These are phyloP conservation scores for Acinonyx jubatus DNA, from an alignment of 2,113 vertebrate species.

Conservation along the genomic window DNA sequence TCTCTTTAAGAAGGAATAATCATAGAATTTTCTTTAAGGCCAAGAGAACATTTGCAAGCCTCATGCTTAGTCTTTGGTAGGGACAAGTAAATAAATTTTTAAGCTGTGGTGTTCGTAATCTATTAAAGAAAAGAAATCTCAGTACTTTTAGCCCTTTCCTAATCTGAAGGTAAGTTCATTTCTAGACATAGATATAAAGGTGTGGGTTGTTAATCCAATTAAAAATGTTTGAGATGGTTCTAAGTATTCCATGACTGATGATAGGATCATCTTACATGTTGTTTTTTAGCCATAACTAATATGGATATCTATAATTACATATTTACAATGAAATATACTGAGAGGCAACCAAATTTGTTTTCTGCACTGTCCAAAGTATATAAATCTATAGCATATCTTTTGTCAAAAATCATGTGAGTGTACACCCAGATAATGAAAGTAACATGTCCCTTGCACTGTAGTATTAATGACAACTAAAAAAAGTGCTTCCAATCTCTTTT, in stretches of 20 bases:
- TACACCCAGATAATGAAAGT: not conserved
- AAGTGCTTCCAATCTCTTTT: not conserved
- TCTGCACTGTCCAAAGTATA: not conserved
- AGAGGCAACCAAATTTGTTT: not conserved
- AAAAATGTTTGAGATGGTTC: not conserved
- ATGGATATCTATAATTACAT: not conserved
- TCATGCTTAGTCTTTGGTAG: not conserved
- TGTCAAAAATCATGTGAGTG: not conserved
- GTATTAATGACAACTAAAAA: not conserved
- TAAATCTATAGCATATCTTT: not conserved
- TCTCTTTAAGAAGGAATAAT: not conserved
- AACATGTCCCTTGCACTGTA: not conserved
- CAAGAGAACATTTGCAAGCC: not conserved
- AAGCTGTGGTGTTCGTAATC: not conserved
- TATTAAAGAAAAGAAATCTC: conserved; percentile 27
- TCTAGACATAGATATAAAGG: not conserved
- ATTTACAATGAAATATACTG: conserved; percentile 13
- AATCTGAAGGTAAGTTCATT: not conserved
- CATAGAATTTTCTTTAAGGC: not conserved
- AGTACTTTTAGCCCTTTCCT: not conserved
- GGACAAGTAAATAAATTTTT: not conserved
- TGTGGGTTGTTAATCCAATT: not conserved
- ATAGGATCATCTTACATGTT: not conserved
- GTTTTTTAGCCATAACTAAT: not conserved
- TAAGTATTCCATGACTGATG: not conserved